phyloP scores from a whole-genome alignment of 2,888 invertebrate genomes.

The Cephus runcator region DNA sequence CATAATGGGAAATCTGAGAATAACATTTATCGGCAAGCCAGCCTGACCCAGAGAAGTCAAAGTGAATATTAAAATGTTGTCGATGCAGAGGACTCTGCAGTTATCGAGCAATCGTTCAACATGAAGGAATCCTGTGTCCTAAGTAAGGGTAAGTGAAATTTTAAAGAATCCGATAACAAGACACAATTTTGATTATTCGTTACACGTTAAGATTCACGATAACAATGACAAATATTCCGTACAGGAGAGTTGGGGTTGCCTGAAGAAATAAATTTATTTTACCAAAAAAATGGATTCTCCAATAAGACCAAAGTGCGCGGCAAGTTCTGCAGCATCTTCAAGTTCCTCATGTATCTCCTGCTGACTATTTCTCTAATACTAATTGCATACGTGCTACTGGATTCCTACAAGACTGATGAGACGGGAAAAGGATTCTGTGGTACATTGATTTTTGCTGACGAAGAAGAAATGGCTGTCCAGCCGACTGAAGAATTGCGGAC shows the following conservation, averaged over 20 bases:
- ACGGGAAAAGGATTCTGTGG: background rate
- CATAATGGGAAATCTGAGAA: background rate
- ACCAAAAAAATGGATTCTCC: background rate
- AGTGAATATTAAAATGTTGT: conserved; percentile 24
- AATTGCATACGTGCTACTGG: background rate
- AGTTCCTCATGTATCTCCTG: background rate
- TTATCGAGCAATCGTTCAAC: conserved; percentile 30
- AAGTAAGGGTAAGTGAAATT: conserved; percentile 26
- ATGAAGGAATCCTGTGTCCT: conserved; percentile 32
- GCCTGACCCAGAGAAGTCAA: conserved; percentile 27
- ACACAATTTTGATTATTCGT: background rate
- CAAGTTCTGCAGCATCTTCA: background rate
- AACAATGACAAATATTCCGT: background rate
- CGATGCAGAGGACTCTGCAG: conserved; percentile 19
- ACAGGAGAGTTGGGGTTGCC: conserved; percentile 21
- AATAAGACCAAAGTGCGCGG: background rate
- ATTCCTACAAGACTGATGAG: background rate
- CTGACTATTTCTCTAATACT: background rate
- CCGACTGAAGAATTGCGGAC: too few species aligned
- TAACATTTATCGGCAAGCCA: conserved; percentile 2
- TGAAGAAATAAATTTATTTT: conserved; percentile 3
- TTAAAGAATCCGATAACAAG: background rate
- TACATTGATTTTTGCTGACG: background rate
- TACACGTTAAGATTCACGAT: background rate
- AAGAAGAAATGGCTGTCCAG: background rate